Evolutionary conservation across 2,797 vertebrate species (phyloP).

Genomic region (Lindbergichthys nudifrons): DNA sequence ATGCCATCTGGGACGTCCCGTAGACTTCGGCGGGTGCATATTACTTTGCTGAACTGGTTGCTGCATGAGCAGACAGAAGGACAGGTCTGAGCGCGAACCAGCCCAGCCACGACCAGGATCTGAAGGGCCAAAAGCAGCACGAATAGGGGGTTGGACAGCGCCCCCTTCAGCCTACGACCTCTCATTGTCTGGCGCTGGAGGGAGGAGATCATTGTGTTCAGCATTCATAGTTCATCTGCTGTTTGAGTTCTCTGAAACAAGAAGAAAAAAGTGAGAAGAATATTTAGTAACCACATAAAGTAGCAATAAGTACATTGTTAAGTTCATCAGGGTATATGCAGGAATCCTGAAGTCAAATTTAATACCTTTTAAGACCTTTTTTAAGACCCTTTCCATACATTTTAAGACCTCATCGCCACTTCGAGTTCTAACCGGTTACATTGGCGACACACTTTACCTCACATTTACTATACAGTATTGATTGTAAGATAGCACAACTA

Average conservation of each 20-base stretch:
- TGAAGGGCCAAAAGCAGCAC: slow-evolving; percentile 98
- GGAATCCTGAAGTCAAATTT: too few relatives aligned
- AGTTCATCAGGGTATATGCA: neutral
- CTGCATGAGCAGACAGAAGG: slow-evolving; percentile 98
- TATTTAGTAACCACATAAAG: slow-evolving; percentile 25
- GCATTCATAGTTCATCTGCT: slow-evolving; percentile 99
- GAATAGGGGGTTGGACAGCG: slow-evolving; percentile 98
- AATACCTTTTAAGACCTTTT: too few relatives aligned
- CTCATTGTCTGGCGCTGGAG: slow-evolving; percentile 99
- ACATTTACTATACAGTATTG: too few relatives aligned
- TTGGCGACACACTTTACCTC: too few relatives aligned
- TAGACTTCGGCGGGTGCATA: slow-evolving; percentile 94
- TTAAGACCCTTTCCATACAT: too few relatives aligned
- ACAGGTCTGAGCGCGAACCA: slow-evolving; percentile 97
- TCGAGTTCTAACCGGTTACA: too few relatives aligned
- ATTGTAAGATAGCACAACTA: too few relatives aligned
- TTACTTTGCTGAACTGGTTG: slow-evolving; percentile 99
- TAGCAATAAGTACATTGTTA: neutral
- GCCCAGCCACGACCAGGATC: slow-evolving; percentile 96
- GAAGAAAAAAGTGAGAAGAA: slow-evolving; percentile 51
- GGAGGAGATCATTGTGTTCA: slow-evolving; percentile 99
- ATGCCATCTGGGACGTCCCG: slow-evolving; percentile 98
- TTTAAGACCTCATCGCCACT: too few relatives aligned
- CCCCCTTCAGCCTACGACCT: slow-evolving; percentile 99
- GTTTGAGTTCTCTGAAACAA: slow-evolving; percentile 87